These are phyloP conservation scores for Sarotherodon lohbergeri DNA, from an alignment of 2,113 vertebrate genomes.

Conservation along the genomic window DNA sequence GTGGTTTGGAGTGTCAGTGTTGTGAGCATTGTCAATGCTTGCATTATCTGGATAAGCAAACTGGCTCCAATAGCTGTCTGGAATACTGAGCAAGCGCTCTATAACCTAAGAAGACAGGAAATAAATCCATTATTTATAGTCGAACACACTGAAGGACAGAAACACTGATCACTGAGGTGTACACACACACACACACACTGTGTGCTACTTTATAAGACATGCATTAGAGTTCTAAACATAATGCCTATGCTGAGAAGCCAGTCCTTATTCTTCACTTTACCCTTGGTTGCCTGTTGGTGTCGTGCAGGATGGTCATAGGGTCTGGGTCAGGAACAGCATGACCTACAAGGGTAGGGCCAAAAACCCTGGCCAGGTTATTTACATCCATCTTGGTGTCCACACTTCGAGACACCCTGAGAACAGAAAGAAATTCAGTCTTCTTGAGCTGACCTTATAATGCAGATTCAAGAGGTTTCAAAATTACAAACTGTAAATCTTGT, in stretches of 20 bases:
- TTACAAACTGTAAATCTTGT: neutral
- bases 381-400: conserved; percentile 85
- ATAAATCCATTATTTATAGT: neutral
- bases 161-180: neutral
- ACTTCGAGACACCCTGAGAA: conserved; percentile 81
- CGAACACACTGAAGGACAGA: neutral
- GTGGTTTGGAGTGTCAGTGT: conserved; percentile 74
- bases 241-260: neutral
- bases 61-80: conserved; percentile 84
- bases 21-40: conserved; percentile 69
- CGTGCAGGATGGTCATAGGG: conserved; percentile 83
- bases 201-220: neutral
- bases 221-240: neutral
- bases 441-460: neutral
- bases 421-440: neutral
- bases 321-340: conserved; percentile 85
- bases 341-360: conserved; percentile 89
- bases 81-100: conserved; percentile 81
- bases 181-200: neutral
- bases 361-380: conserved; percentile 83
- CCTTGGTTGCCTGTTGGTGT: conserved; percentile 85
- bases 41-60: conserved; percentile 72
- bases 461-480: neutral
- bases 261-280: conserved; percentile 44
- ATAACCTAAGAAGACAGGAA: conserved; percentile 72